These are phyloP conservation scores for Dascyllus trimaculatus DNA, from an alignment of 2,113 vertebrate species.

Conservation along the genomic window DNA sequence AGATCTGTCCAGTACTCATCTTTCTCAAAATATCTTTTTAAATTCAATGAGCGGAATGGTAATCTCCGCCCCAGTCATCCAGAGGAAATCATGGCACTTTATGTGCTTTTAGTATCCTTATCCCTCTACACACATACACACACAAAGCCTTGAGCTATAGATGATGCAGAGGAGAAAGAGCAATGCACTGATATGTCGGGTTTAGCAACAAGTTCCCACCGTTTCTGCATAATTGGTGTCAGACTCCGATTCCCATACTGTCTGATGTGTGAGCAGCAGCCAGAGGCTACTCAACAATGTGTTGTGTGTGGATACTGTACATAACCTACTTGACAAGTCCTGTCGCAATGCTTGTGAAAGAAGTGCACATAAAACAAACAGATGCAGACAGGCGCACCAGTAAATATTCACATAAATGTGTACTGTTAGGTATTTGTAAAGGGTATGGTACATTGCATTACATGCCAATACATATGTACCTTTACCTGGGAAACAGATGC, in stretches of 20 bases:
- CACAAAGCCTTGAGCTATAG: slow-evolving; percentile 59
- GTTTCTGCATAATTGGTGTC: slow-evolving; percentile 82
- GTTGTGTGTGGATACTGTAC: slow-evolving; percentile 61
- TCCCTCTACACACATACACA: slow-evolving; percentile 22
- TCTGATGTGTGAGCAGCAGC: slow-evolving; percentile 70
- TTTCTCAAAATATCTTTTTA: slow-evolving; percentile 10
- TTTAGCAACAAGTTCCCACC: slow-evolving; percentile 72
- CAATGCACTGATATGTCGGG: slow-evolving; percentile 65
- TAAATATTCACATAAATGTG: slow-evolving; percentile 32
- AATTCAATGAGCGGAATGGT: slow-evolving; percentile 16
- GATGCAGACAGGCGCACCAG: slow-evolving; percentile 37
- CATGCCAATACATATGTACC: background rate
- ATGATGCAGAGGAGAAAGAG: slow-evolving; percentile 66
- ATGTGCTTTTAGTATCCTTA: slow-evolving; percentile 35
- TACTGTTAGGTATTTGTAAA: slow-evolving; percentile 36
- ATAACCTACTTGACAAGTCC: slow-evolving; percentile 67
- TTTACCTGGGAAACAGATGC: background rate
- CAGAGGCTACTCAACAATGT: slow-evolving; percentile 62
- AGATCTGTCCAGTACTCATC: background rate
- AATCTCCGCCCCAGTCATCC: slow-evolving; percentile 25
- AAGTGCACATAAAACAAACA: slow-evolving; percentile 47
- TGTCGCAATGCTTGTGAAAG: slow-evolving; percentile 44
- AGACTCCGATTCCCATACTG: slow-evolving; percentile 71
- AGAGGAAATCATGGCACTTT: slow-evolving; percentile 21
- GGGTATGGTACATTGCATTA: slow-evolving; percentile 7